Percentiles rank a stretch among this genome's conserved stretches.
Evolutionary conservation across 1,140 invertebrate species (phyloP).

Genomic region (Drosophila kurseongensis): DNA sequence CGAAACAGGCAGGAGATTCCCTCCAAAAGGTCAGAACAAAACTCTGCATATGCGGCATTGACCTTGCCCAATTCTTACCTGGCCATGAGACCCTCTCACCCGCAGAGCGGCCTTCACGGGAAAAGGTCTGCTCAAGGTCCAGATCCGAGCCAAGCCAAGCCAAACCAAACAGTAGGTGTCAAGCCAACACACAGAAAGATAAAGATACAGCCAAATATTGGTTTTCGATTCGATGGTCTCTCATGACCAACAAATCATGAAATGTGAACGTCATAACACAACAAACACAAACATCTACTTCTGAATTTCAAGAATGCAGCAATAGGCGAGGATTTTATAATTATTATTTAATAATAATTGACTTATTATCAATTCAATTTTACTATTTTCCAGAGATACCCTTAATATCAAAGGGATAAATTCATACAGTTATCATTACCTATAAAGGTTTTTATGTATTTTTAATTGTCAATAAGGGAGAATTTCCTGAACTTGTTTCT

Average conservation of each 20-base stretch:
- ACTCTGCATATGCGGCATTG: conserved; percentile 41
- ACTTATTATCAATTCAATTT: too few relatives aligned
- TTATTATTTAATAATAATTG: too few relatives aligned
- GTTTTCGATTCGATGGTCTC: neutral
- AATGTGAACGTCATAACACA: neutral
- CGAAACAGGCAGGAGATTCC: conserved; percentile 24
- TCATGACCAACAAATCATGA: too few relatives aligned
- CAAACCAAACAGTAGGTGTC: conserved; percentile 20
- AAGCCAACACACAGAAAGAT: conserved; percentile 8
- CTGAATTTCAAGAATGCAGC: too few relatives aligned
- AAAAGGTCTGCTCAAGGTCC: conserved; percentile 7
- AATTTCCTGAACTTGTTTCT: too few relatives aligned
- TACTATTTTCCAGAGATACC: too few relatives aligned
- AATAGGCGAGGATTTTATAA: too few relatives aligned
- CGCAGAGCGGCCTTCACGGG: conserved; percentile 14
- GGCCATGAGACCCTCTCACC: conserved; percentile 13
- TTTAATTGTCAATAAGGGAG: too few relatives aligned
- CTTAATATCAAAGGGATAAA: too few relatives aligned
- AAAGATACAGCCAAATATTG: conserved; percentile 18
- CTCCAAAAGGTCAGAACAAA: conserved; percentile 38
- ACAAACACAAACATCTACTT: too few relatives aligned
- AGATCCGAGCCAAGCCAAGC: neutral
- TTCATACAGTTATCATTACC: too few relatives aligned
- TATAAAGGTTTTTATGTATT: too few relatives aligned
- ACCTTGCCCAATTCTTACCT: conserved; percentile 56